phyloP scores from a whole-genome alignment of 1,140 invertebrate genomes.

The Bilobella aurantiaca region DNA sequence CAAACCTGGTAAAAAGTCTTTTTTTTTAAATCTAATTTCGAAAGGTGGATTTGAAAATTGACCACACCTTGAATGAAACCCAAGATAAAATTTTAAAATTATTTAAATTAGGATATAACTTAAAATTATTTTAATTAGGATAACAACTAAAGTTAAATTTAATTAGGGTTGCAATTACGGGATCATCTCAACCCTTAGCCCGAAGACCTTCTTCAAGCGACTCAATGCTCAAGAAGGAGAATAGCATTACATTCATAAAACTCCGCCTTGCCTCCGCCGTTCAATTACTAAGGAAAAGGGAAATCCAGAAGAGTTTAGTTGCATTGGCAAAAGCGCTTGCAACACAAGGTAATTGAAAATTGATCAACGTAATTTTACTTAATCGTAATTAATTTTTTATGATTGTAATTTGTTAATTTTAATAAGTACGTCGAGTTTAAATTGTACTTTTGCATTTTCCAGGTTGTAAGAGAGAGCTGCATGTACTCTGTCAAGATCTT shows the following conservation, averaged over 20 bases:
- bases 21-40: background rate
- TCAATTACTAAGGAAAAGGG: slow-evolving; percentile 14
- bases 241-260: slow-evolving; percentile 41
- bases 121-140: too few relatives aligned
- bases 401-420: too few relatives aligned
- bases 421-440: slow-evolving; percentile 29
- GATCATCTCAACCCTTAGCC: slow-evolving; percentile 15
- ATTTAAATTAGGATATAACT: too few relatives aligned
- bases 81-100: too few relatives aligned
- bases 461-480: slow-evolving; percentile 54
- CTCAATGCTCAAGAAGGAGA: slow-evolving; percentile 50
- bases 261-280: slow-evolving; percentile 20
- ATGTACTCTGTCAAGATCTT: slow-evolving; percentile 60
- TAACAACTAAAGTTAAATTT: too few relatives aligned
- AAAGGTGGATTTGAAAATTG: too few relatives aligned
- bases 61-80: too few relatives aligned
- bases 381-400: too few relatives aligned
- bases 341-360: slow-evolving; percentile 7
- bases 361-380: too few relatives aligned
- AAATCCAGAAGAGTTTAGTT: slow-evolving; percentile 19
- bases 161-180: background rate
- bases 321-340: slow-evolving; percentile 26
- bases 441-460: slow-evolving; percentile 37
- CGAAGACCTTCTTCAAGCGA: too few relatives aligned
- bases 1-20: slow-evolving; percentile 45